Evolutionary conservation across 2,797 vertebrate species (phyloP).

Genomic region (Zenarchopterus dispar): DNA sequence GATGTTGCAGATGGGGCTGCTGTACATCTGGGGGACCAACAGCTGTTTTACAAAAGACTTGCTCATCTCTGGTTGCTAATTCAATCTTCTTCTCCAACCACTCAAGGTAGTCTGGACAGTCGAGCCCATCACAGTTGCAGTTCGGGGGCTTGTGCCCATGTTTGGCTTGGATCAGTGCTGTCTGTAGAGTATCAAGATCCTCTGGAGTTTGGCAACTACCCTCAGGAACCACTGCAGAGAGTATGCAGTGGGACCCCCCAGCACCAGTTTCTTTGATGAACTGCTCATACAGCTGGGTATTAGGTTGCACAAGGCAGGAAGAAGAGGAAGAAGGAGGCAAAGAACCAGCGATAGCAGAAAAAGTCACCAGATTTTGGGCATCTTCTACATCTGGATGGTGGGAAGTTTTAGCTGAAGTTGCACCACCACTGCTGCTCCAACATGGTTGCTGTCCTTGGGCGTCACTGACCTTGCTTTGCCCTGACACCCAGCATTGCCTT

Average conservation of each 20-base stretch:
- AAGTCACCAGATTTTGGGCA: constrained; percentile 92
- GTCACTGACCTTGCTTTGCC: constrained; percentile 70
- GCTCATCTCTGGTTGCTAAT: constrained; percentile 79
- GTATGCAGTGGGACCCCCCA: constrained; percentile 53
- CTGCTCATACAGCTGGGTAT: constrained; percentile 89
- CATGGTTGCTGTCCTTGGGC: constrained; percentile 68
- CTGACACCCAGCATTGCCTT: constrained; percentile 73
- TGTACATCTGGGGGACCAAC: constrained; percentile 65
- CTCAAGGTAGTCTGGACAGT: constrained; percentile 98
- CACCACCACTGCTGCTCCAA: constrained; percentile 65
- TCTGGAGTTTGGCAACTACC: constrained; percentile 74
- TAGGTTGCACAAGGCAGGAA: constrained; percentile 63
- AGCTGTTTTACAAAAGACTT: constrained; percentile 70
- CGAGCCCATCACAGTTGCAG: constrained; percentile 96
- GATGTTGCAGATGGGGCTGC: constrained; percentile 63
- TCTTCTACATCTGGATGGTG: constrained; percentile 88
- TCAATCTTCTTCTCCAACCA: constrained; percentile 98
- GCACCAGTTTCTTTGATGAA: constrained; percentile 90
- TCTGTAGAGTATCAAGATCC: constrained; percentile 89
- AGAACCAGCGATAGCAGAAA: constrained; percentile 90
- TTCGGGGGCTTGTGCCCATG: constrained; percentile 95
- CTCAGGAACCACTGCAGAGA: constrained; percentile 57
- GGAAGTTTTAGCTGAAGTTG: constrained; percentile 57
- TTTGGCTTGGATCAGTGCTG: constrained; percentile 90
- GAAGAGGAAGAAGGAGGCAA: constrained; percentile 85